phyloP scores from a whole-genome alignment of 2,888 invertebrate species.

The Brachynemurus nebulosus region DNA sequence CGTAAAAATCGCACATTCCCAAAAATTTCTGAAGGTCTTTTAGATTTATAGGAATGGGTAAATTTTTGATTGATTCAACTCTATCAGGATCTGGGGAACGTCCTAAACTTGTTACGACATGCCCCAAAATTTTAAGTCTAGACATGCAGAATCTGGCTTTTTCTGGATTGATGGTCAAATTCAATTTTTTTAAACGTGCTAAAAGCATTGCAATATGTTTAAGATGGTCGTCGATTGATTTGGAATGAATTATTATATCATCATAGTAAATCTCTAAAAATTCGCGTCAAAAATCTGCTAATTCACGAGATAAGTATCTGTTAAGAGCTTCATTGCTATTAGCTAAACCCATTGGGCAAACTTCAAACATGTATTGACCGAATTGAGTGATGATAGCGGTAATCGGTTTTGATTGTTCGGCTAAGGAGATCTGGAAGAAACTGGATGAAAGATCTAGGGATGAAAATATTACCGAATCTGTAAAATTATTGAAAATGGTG shows the following conservation, averaged over 20 bases:
- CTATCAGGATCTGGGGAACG: neutral
- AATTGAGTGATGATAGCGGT: neutral
- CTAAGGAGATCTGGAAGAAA: neutral
- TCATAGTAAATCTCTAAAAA: neutral
- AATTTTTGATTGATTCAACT: neutral
- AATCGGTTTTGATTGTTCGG: neutral
- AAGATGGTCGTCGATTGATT: neutral
- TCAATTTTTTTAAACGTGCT: neutral
- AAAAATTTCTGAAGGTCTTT: neutral
- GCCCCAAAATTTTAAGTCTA: neutral
- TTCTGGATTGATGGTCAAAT: neutral
- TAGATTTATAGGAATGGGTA: neutral
- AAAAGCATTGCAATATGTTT: neutral
- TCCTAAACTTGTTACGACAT: neutral
- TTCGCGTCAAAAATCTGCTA: constrained; percentile 1
- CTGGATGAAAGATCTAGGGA: neutral
- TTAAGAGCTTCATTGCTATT: neutral
- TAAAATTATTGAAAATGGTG: constrained; percentile 1
- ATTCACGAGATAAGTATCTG: neutral
- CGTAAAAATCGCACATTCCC: neutral
- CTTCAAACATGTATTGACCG: neutral
- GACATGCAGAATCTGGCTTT: neutral
- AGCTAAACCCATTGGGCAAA: neutral
- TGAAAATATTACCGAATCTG: neutral
- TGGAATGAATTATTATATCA: neutral